These are phyloP conservation scores for Artibeus lituratus DNA, from an alignment of 2,797 vertebrate genomes.

Conservation along the genomic window DNA sequence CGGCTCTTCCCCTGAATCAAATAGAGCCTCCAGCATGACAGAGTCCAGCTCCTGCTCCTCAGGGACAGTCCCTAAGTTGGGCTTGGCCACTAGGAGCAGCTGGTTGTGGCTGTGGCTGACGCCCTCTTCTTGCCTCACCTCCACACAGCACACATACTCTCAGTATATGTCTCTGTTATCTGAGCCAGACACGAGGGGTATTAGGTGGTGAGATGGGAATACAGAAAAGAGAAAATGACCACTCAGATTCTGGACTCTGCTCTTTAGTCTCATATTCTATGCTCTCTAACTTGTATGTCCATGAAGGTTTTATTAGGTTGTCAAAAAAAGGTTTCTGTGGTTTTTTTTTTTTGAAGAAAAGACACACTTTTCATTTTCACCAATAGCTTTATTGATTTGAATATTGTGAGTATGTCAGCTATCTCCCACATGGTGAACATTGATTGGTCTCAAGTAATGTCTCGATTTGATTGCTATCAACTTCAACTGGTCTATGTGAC, in stretches of 20 bases:
- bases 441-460: neutral
- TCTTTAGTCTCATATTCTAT: neutral
- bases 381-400: neutral
- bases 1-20: neutral
- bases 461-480: neutral
- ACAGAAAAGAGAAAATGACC: neutral
- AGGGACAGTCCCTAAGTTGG: neutral
- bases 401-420: neutral
- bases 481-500: neutral
- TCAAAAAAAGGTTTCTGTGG: neutral
- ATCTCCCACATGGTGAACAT: neutral
- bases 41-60: neutral
- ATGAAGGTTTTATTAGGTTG: neutral
- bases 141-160: neutral
- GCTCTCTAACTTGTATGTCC: neutral
- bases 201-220: neutral
- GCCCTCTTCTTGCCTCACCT: neutral
- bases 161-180: conserved; percentile 60
- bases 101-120: neutral
- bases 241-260: neutral
- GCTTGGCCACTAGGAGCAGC: neutral
- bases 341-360: neutral
- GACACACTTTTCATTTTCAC: neutral
- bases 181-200: neutral
- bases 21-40: neutral